phyloP scores from a whole-genome alignment of 2,113 vertebrate genomes.

The Tachuris rubrigastra region DNA sequence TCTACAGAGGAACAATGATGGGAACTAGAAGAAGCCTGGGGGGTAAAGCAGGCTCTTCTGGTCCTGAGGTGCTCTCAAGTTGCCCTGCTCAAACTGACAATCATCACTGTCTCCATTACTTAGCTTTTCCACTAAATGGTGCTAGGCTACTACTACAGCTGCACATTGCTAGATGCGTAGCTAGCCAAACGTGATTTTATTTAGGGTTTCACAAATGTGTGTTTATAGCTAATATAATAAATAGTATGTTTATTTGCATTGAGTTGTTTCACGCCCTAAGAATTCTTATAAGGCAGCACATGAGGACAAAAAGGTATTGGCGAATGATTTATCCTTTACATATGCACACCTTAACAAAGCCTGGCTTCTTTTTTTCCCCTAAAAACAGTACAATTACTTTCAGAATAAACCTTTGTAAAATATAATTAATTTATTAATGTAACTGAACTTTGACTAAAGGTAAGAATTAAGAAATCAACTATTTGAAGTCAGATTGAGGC shows the following conservation, averaged over 20 bases:
- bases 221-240: neutral
- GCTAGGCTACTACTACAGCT: neutral
- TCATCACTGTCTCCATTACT: neutral
- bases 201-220: neutral
- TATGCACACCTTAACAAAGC: neutral
- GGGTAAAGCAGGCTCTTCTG: neutral
- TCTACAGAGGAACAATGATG: neutral
- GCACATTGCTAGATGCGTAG: neutral
- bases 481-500: neutral
- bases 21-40: neutral
- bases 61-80: neutral
- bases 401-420: neutral
- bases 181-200: neutral
- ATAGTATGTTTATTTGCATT: neutral
- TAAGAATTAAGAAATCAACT: neutral
- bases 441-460: neutral
- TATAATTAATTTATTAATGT: neutral
- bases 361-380: neutral
- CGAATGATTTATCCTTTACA: accelerated
- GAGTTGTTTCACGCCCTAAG: neutral
- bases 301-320: neutral
- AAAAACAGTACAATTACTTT: neutral
- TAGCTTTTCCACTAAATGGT: neutral
- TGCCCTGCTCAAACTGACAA: neutral
- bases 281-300: neutral